These are phyloP conservation scores for Plutella xylostella DNA, from an alignment of 2,888 invertebrate species.

Conservation along the genomic window DNA sequence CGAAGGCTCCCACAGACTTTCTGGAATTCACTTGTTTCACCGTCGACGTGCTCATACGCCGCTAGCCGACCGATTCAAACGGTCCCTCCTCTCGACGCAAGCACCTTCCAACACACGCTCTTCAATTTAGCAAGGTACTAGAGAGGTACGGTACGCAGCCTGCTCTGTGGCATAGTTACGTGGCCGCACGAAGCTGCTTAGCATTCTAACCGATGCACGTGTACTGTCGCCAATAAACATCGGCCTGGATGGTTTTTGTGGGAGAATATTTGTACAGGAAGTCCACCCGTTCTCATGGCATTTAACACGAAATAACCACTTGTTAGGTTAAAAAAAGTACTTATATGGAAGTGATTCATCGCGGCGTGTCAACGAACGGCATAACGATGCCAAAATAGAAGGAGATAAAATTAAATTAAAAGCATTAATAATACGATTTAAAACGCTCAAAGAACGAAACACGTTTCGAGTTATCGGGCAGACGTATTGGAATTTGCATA, in stretches of 20 bases:
- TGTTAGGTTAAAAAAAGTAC: slow-evolving; percentile 2
- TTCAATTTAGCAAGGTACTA: slow-evolving; percentile 22
- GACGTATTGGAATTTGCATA: slow-evolving; percentile 48
- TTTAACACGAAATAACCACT: neutral
- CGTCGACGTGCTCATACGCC: slow-evolving; percentile 34
- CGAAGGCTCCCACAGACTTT: slow-evolving; percentile 42
- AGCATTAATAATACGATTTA: slow-evolving; percentile 54
- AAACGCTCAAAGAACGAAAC: slow-evolving; percentile 44
- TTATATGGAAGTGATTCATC: slow-evolving; percentile 33
- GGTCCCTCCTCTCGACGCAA: neutral
- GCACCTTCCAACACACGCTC: neutral
- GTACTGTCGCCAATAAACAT: slow-evolving; percentile 47
- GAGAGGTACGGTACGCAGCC: slow-evolving; percentile 25
- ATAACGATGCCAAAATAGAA: slow-evolving; percentile 48
- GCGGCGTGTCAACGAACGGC: slow-evolving; percentile 37
- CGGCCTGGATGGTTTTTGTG: slow-evolving; percentile 56
- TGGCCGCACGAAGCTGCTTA: slow-evolving; percentile 55
- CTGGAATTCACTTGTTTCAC: slow-evolving; percentile 16
- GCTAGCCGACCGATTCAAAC: slow-evolving; percentile 28
- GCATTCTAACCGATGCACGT: slow-evolving; percentile 56
- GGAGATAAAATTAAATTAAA: slow-evolving; percentile 59
- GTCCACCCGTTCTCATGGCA: slow-evolving; percentile 8
- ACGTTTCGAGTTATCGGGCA: slow-evolving; percentile 39
- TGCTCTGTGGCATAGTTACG: slow-evolving; percentile 37
- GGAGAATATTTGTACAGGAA: slow-evolving; percentile 25